Base-by-base conservation (phyloP, 2,113 vertebrate species). In the Salvator merianae region DNA sequence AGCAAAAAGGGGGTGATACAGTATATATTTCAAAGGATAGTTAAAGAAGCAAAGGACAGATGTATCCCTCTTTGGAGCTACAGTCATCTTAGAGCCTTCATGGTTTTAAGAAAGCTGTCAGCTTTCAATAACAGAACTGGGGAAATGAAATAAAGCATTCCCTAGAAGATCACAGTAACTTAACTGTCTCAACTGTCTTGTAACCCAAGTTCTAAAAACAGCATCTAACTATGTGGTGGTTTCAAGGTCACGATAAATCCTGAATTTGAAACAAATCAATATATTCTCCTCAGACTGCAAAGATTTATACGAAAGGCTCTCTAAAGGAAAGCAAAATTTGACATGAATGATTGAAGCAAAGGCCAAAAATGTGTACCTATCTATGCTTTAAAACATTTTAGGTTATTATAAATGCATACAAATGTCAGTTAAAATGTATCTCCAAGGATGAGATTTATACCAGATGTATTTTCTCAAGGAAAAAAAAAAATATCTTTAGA, bases 401-500 rank as follows among this genome's bases (percentile, higher is more conserved):
- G 1, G 5, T 75, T 83, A 18, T 24, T 9, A 80, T 81, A 82
- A 86, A 75, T 83, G n/a, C 0, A 7, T 79, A 40, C 10, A 55
- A 63, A 59, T 88, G 80, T 1, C 0, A n/a, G 65, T 34, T 83
- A 77, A 43, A 86, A 77, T 22, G 30, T 71, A 88, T 10, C 16
- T 83, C 34, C 18, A 8, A 32, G 28, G 43, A 32, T 34, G 10
- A 1, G 20, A 3, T 69, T 84, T 86, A 77, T 70, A 71, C n/a
- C 1, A 2, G 0, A n/a, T 88, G 6, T 77, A 5, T 79, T 73
- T 63, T 84, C 4, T 36, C 77, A 26, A 77, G 77, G 28, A 30
- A 86, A 79, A 83, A 86, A 79, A 30, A 86, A 79, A 83, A 86
- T 76, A 0, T 3, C 73, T 80, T 81, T 63, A 78, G 40, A 82